Conservation (phyloP, 1,140 invertebrate species). For the Drosophila lacertosa region DNA sequence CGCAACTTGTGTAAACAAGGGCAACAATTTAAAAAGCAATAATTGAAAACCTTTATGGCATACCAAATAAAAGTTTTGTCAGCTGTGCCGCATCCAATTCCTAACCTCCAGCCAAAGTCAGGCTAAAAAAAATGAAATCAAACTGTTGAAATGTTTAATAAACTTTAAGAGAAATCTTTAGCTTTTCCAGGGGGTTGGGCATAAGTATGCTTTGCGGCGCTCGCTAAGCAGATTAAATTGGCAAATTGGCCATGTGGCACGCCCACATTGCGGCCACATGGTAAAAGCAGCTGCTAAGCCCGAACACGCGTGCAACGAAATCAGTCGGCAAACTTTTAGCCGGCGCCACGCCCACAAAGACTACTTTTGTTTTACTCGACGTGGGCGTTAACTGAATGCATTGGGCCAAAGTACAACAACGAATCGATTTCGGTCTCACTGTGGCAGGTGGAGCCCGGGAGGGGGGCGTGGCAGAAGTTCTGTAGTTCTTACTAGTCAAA, state of each 20-base stretch:
- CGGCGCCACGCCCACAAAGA: constrained; percentile 32
- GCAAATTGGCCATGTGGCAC: constrained; percentile 44
- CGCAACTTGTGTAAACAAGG: constrained; percentile 57
- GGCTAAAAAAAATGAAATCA: constrained; percentile 6
- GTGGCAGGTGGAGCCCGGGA: neutral
- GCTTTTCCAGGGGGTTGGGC: neutral
- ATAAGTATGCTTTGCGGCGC: constrained; percentile 1
- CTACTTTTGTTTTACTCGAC: constrained; percentile 37
- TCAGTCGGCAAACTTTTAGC: constrained; percentile 33
- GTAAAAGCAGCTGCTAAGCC: constrained; percentile 57
- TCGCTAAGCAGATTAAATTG: constrained; percentile 49
- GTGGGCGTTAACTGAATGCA: constrained; percentile 29
- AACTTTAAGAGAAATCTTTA: constrained; percentile 33
- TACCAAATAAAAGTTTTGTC: constrained; percentile 51
- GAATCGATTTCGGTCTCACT: constrained; percentile 34
- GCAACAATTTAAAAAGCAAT: constrained; percentile 63
- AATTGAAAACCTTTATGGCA: constrained; percentile 62
- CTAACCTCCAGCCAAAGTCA: constrained; percentile 6
- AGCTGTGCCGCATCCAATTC: constrained; percentile 45
- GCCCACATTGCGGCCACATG: constrained; percentile 28
- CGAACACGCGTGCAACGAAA: constrained; percentile 49
- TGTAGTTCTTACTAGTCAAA: constrained; percentile 50
- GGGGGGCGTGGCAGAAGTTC: neutral
- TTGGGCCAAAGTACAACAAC: constrained; percentile 28
- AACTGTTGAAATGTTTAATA: constrained; percentile 30